These are phyloP conservation scores for Macrotis lagotis DNA, from an alignment of 2,113 vertebrate genomes.

Conservation along the genomic window DNA sequence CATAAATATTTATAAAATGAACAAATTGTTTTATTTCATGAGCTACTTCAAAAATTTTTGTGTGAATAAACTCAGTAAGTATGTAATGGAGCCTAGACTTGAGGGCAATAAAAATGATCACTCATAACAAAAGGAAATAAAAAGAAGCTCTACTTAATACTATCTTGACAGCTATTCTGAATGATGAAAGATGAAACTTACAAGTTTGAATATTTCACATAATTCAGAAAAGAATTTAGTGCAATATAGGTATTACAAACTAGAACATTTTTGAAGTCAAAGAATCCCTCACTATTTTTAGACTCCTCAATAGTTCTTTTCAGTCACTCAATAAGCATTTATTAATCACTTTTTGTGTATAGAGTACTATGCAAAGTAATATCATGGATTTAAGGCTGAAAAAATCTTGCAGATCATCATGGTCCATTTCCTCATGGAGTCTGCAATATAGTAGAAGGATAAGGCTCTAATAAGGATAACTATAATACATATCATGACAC, in stretches of 20 bases:
- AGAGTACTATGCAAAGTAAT: not conserved
- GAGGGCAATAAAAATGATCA: slow-evolving; percentile 41
- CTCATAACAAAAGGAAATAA: slow-evolving; percentile 27
- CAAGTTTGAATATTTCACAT: not conserved
- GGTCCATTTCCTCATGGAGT: not conserved
- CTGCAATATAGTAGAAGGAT: not conserved
- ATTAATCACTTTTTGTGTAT: not conserved
- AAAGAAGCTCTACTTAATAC: slow-evolving; percentile 15
- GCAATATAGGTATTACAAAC: not conserved
- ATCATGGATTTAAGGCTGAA: not conserved
- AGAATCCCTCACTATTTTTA: slow-evolving; percentile 18
- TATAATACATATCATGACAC: not conserved
- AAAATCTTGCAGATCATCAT: not conserved
- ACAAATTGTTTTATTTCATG: not conserved
- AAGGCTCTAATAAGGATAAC: not conserved
- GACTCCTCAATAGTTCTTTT: not conserved
- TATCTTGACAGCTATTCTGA: slow-evolving; percentile 20
- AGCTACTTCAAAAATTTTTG: slow-evolving; percentile 9
- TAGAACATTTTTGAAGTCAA: not conserved
- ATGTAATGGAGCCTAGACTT: slow-evolving; percentile 16
- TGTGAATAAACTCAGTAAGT: slow-evolving; percentile 26
- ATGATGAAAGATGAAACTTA: not conserved
- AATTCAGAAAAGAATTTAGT: slow-evolving; percentile 1
- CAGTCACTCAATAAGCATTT: not conserved
- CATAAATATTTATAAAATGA: slow-evolving; percentile 44